phyloP scores from a whole-genome alignment of 64 coral and sea anemone genomes.

The Actinia tenebrosa region DNA sequence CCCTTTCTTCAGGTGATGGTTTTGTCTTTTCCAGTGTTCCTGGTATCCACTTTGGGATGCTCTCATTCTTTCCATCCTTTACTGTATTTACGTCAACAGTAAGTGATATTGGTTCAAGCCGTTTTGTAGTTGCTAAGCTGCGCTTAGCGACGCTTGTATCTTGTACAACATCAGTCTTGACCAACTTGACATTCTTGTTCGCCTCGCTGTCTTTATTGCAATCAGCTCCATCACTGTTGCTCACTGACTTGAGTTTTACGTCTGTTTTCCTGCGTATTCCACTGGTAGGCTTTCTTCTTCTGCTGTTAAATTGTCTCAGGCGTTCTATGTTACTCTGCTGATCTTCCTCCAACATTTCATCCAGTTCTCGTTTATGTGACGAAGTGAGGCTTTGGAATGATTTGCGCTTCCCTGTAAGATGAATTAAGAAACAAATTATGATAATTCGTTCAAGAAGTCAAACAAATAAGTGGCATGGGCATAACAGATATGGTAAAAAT shows the following conservation, averaged over 20 bases:
- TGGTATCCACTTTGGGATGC: not conserved
- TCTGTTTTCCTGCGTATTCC: not conserved
- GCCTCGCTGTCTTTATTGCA: not conserved
- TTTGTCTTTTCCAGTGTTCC: not conserved
- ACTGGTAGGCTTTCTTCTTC: not conserved
- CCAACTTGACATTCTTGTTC: not conserved
- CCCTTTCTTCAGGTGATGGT: not conserved
- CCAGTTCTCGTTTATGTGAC: not conserved
- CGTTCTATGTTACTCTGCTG: not conserved
- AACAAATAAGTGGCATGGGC: too few species aligned
- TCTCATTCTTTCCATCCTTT: not conserved
- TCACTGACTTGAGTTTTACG: not conserved
- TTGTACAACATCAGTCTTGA: not conserved
- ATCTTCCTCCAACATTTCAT: constrained; percentile 1
- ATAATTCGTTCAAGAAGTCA: too few species aligned
- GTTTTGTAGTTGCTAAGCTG: not conserved
- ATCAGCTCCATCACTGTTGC: not conserved
- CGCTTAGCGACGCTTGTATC: not conserved
- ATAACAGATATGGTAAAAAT: too few species aligned
- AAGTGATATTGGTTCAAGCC: not conserved
- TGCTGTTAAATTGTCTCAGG: not conserved
- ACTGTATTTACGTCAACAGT: not conserved
- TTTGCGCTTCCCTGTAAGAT: not conserved
- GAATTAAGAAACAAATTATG: too few species aligned
- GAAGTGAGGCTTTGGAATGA: not conserved